Percentiles rank a stretch among this genome's conserved stretches.
These are phyloP conservation scores for Gonatopus flavifemur DNA, from an alignment of 1,140 invertebrate species.

Conservation along the genomic window DNA sequence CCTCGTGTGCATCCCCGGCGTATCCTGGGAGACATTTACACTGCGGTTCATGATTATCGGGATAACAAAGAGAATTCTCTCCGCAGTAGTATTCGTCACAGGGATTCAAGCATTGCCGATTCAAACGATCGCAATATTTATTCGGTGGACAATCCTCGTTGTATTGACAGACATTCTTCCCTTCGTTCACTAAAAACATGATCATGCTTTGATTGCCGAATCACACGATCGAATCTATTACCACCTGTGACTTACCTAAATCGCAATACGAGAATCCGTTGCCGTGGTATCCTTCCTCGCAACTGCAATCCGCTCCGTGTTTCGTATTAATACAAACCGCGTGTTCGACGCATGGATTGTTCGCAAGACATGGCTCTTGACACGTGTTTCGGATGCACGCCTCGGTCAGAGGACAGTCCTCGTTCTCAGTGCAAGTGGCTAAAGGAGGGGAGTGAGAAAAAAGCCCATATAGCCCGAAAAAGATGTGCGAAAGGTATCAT, in stretches of 20 bases:
- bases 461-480: slow-evolving; percentile 55
- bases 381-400: slow-evolving; percentile 80
- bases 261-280: slow-evolving; percentile 80
- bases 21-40: slow-evolving; percentile 78
- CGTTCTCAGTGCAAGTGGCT: slow-evolving; percentile 80
- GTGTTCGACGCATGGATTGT: slow-evolving; percentile 80
- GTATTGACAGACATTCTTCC: slow-evolving; percentile 79
- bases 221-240: no score
- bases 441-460: slow-evolving; percentile 57
- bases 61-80: slow-evolving; percentile 78
- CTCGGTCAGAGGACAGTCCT: slow-evolving; percentile 78
- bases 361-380: slow-evolving; percentile 78
- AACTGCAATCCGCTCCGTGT: slow-evolving; percentile 82
- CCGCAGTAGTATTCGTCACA: slow-evolving; percentile 82
- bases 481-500: slow-evolving; percentile 47
- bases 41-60: slow-evolving; percentile 74
- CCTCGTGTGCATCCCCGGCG: slow-evolving; percentile 77
- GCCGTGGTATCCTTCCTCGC: slow-evolving; percentile 80
- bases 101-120: slow-evolving; percentile 80
- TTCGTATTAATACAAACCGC: slow-evolving; percentile 88
- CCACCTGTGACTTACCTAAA: slow-evolving; percentile 63
- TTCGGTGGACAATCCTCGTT: slow-evolving; percentile 86
- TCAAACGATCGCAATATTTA: slow-evolving; percentile 78
- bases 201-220: neutral
- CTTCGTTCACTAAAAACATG: slow-evolving; percentile 61